Percentiles rank a stretch among this genome's conserved stretches.
These are phyloP conservation scores for Synergus itoensis DNA, from an alignment of 2,888 invertebrate genomes.

Conservation along the genomic window DNA sequence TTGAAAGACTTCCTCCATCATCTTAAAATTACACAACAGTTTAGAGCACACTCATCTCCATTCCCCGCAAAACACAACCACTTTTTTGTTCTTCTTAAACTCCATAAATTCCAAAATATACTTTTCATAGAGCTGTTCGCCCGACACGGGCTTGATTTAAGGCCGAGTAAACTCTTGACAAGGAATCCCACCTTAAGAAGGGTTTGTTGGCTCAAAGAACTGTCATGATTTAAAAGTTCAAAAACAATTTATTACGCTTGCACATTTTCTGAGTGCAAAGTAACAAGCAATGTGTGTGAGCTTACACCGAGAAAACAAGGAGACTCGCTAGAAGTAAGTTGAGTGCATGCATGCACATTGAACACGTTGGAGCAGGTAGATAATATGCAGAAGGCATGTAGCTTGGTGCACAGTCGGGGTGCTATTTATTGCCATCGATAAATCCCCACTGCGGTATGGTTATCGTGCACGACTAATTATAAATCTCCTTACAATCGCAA, in stretches of 20 bases:
- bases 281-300: background rate
- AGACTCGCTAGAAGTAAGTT: background rate
- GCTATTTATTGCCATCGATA: constrained; percentile 31
- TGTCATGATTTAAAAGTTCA: background rate
- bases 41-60: background rate
- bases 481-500: constrained; percentile 20
- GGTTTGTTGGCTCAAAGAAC: background rate
- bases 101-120: background rate
- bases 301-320: background rate
- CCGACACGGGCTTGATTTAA: background rate
- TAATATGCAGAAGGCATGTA: constrained; percentile 7
- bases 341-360: background rate
- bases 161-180: background rate
- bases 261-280: background rate
- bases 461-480: background rate
- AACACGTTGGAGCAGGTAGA: background rate
- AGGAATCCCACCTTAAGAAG: background rate
- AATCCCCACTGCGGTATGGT: background rate
- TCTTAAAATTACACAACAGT: background rate
- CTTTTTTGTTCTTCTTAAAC: constrained; percentile 5
- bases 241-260: constrained; percentile 15
- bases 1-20: background rate
- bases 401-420: constrained; percentile 20
- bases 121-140: background rate
- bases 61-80: background rate